Base-by-base conservation (phyloP, 2,113 vertebrate species). In the Phalacrocorax brasilianus region DNA sequence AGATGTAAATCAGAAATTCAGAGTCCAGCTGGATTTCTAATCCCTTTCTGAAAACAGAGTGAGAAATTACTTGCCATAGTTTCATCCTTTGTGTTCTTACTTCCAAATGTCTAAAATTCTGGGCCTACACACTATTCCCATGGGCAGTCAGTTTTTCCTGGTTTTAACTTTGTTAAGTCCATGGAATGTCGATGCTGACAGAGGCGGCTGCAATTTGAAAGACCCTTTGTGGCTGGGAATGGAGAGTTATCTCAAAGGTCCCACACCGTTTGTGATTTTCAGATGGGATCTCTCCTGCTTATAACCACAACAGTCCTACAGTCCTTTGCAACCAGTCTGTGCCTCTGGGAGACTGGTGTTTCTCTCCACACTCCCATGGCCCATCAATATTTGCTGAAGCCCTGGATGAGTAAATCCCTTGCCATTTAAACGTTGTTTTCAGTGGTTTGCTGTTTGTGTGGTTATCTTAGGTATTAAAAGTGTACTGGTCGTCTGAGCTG, bases 381-480 rank as follows among this genome's bases (percentile, higher is more conserved):
- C 28, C n/a, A 35, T 44, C 66, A 91, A 12, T 27, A 19, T 58
- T n/a, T 66, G 16, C n/a, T 58, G 35, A 50, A 86, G 12, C 19
- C 33, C 13, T 72, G 61, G 18, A 38, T 45, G 3, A 20, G 17
- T 78, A 92, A 84, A 93, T 42, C 20, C 11, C 12, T 40, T 68
- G 19, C 45, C 5, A 58, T 50, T 89, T 78, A 84, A 78, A 68
- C 63, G 0, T 12, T 28, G 14, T 65, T 91, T 93, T 91, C 63
- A n/a, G 10, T 62, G 20, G 1, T 15, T 78, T 62, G 11, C 4
- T 76, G 6, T 65, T 71, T 84, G 6, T 91, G 19, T 70, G 21
- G 59, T 94, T 79, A 33, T 88, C 58, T n/a, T 78, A 99, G 98
- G 67, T 98, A 79, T 65, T 97, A 42, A 99, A 98, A 72, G 89